These are phyloP conservation scores for Burhinus bistriatus DNA, from an alignment of 2,113 vertebrate species.

Conservation along the genomic window DNA sequence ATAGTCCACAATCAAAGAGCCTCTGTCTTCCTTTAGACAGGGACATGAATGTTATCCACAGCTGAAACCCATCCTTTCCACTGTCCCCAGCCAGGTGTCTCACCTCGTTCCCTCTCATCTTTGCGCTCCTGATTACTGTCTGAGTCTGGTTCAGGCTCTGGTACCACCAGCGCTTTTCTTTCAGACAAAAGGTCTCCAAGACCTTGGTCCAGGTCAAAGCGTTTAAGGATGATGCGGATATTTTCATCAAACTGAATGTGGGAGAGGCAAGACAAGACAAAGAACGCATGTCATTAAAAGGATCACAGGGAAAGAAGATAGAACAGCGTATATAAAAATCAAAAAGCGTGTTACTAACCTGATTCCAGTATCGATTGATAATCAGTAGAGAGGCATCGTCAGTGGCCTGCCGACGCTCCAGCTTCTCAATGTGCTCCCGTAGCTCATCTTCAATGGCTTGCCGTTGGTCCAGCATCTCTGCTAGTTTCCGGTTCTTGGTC, in stretches of 20 bases:
- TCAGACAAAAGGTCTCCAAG: conserved; percentile 83
- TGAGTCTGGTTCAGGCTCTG: conserved; percentile 91
- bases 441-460: conserved; percentile 95
- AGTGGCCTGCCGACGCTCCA: conserved; percentile 93
- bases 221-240: conserved; percentile 84
- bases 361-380: conserved; percentile 96
- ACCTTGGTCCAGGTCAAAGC: conserved; percentile 83
- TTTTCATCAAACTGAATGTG: conserved; percentile 90
- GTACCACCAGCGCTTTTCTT: conserved; percentile 77
- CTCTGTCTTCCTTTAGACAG: not conserved
- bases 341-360: conserved; percentile 70
- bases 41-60: not conserved
- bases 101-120: conserved; percentile 77
- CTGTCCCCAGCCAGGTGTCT: not conserved
- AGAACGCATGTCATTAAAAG: not conserved
- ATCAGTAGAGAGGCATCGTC: conserved; percentile 95
- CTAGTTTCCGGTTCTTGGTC: conserved; percentile 91
- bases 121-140: conserved; percentile 94
- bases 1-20: not conserved
- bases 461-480: conserved; percentile 90
- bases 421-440: conserved; percentile 90
- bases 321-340: not conserved
- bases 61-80: not conserved
- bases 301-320: not conserved
- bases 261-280: not conserved